Percentiles rank a stretch among this genome's conserved stretches.
Conservation (phyloP, 2,888 invertebrate genomes). For the Trichogramma dendrolimi region DNA sequence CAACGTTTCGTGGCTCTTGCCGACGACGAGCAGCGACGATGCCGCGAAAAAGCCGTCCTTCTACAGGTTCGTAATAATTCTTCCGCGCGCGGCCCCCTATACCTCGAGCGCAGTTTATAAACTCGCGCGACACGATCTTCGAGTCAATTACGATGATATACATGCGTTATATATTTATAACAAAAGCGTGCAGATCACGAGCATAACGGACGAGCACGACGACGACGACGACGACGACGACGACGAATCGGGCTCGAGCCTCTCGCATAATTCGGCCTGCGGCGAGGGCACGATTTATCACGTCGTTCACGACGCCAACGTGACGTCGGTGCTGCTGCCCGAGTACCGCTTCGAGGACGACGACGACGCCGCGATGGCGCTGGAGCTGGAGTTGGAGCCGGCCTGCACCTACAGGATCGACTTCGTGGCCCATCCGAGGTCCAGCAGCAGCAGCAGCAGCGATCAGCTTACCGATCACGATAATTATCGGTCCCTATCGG, state of each 20-base stretch:
- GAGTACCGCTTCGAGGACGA: constrained; percentile 29
- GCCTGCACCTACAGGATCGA: constrained; percentile 42
- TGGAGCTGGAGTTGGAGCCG: constrained; percentile 38
- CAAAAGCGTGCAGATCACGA: constrained; percentile 11
- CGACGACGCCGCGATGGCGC: constrained; percentile 29
- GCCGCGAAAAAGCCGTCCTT: not conserved
- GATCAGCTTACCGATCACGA: not conserved
- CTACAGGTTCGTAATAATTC: constrained; percentile 16
- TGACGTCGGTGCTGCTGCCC: constrained; percentile 37
- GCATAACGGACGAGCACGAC: not conserved
- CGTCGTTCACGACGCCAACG: constrained; percentile 31
- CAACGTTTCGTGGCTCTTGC: constrained; percentile 21
- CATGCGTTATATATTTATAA: constrained; percentile 20
- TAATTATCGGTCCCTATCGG: not conserved
- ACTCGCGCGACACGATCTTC: not conserved
- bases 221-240: no score
- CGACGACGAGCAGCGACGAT: not conserved
- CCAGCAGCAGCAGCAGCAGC: not conserved
- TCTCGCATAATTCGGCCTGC: constrained; percentile 27
- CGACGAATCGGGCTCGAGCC: no score
- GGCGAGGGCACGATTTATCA: constrained; percentile 38
- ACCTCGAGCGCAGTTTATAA: constrained; percentile 10
- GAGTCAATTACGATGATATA: constrained; percentile 9
- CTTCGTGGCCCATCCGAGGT: constrained; percentile 43
- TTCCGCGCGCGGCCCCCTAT: not conserved